Evolutionary conservation across 2,797 vertebrate genomes (phyloP), one percentile per base, ranked within the genome.

Genomic region (Gymnopithys bicolor): DNA sequence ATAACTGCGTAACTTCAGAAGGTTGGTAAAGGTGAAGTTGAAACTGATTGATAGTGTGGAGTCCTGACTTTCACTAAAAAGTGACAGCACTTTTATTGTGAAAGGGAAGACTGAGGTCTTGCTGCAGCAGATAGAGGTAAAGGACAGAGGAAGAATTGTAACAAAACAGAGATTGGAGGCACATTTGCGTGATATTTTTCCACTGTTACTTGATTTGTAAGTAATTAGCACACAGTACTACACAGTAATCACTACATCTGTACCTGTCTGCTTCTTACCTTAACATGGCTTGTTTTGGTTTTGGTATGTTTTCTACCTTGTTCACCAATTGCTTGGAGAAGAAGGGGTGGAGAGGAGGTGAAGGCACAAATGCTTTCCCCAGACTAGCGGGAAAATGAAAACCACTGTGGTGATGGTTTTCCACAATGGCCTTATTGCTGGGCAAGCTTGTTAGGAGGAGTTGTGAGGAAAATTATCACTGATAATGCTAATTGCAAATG

Each of bases 181-280:
- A 7, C 3, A 7, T 28, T 51, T 39, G 2, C 3, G 4, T 66
- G 18, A 4, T 19, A 27, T 11, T 53, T 53, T 3, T 7, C 0
- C 13, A 25, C 16, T 1, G 0, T 73, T 84, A 14, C 2, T 33
- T 39, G 16, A 41, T 41, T 84, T 53, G 13, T 64, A 46, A n/a
- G 11, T 84, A 43, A 70, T 74, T 28, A 14, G 17, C 59, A n/a
- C 67, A 30, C 8, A 39, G 41, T 25, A 33, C 28, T 24, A n/a
- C 67, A 30, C 8, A 39, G 41, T 25, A 39, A 48, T 60, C 21
- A 33, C 28, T 24, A 22, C 13, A 22, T 69, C 32, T 0, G 0
- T 62, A 39, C 63, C 37, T 62, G 39, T 3, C 24, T 62, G 55
- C 60, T 66, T 37, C 41, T 60, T 59, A 16, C 68, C 56, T 70